These are phyloP conservation scores for Odontophorus gujanensis DNA, from an alignment of 2,113 vertebrate genomes.

Conservation along the genomic window DNA sequence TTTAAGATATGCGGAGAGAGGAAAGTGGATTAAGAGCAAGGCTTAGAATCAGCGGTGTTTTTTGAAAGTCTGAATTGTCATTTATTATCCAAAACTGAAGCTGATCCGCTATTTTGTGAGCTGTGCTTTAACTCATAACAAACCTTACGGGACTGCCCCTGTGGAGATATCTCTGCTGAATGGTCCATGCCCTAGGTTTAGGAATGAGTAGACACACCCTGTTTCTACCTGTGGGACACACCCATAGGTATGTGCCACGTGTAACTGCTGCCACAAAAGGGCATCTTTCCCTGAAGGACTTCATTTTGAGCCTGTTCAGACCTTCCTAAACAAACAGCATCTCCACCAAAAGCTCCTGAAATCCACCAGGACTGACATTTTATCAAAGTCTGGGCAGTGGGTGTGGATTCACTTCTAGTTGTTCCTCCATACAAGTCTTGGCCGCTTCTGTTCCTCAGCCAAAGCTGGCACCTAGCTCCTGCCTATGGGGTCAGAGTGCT, in stretches of 20 bases:
- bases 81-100: background rate
- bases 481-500: accelerated
- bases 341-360: background rate
- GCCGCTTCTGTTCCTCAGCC: background rate
- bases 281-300: background rate
- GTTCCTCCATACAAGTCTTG: background rate
- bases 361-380: background rate
- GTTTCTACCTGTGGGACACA: background rate
- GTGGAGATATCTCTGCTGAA: background rate
- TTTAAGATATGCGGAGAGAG: background rate
- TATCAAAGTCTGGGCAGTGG: background rate
- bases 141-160: background rate
- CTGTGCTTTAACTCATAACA: background rate
- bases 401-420: background rate
- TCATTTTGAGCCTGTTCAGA: background rate
- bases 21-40: background rate
- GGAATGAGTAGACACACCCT: background rate
- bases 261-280: background rate
- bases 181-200: background rate
- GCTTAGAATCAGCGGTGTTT: background rate
- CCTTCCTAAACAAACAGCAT: background rate
- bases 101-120: background rate
- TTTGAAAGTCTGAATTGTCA: background rate
- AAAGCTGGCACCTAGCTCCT: background rate
- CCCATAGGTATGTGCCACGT: background rate